These are phyloP conservation scores for Lophotriccus pileatus DNA, from an alignment of 2,797 vertebrate genomes.

Conservation along the genomic window DNA sequence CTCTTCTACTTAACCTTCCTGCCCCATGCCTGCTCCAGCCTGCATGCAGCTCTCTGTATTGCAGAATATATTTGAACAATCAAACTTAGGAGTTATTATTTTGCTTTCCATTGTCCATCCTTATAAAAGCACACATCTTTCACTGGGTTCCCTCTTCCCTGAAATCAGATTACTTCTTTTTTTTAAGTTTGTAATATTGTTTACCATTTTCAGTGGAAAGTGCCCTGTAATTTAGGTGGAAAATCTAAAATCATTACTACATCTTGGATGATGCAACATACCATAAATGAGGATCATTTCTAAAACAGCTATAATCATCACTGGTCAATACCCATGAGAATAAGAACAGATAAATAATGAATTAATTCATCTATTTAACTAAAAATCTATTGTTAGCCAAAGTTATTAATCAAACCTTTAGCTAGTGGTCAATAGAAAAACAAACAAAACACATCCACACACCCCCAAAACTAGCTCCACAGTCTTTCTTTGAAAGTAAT, in stretches of 20 bases:
- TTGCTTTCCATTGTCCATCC: slow-evolving; percentile 97
- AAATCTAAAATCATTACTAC: slow-evolving; percentile 83
- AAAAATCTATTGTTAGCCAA: slow-evolving; percentile 73
- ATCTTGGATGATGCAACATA: slow-evolving; percentile 74
- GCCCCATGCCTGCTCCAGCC: slow-evolving; percentile 94
- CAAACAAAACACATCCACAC: not conserved
- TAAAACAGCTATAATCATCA: slow-evolving; percentile 76
- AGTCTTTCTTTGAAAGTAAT: slow-evolving; percentile 49
- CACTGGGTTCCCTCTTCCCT: slow-evolving; percentile 88
- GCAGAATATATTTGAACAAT: slow-evolving; percentile 90
- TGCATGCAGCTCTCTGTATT: slow-evolving; percentile 84
- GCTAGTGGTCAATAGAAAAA: slow-evolving; percentile 65
- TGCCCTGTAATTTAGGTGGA: slow-evolving; percentile 80
- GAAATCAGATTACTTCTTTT: slow-evolving; percentile 84
- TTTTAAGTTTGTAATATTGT: slow-evolving; percentile 78
- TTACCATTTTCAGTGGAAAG: slow-evolving; percentile 86
- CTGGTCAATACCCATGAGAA: slow-evolving; percentile 60
- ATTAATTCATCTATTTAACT: slow-evolving; percentile 75
- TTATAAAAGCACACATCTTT: slow-evolving; percentile 97
- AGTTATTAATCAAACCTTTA: slow-evolving; percentile 77
- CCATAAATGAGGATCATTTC: slow-evolving; percentile 74
- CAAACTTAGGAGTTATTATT: slow-evolving; percentile 99
- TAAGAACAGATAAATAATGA: slow-evolving; percentile 76
- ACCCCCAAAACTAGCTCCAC: not conserved
- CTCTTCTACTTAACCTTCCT: slow-evolving; percentile 99